Conservation (phyloP, 2,113 vertebrate species). For the Halcyon malimbica region DNA sequence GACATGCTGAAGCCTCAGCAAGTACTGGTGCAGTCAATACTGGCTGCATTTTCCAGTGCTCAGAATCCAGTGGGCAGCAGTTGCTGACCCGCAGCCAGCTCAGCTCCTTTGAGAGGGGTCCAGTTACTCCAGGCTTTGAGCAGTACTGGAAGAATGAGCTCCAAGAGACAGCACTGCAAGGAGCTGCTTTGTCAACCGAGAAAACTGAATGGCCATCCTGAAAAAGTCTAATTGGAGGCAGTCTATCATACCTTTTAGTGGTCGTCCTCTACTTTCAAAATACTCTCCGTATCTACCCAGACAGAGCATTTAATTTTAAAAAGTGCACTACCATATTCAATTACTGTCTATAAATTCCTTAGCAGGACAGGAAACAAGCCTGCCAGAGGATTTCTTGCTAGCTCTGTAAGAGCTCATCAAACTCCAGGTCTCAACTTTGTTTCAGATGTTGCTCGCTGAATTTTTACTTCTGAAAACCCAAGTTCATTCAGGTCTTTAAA, state of each 20-base stretch:
- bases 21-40: fast-evolving
- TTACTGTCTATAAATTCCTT: neutral
- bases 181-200: fast-evolving
- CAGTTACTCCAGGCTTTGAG: neutral
- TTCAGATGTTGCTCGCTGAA: fast-evolving
- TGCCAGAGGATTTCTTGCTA: neutral
- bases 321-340: neutral
- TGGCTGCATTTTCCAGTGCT: neutral
- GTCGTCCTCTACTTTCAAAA: neutral
- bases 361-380: neutral
- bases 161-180: fast-evolving
- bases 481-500: neutral
- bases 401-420: neutral
- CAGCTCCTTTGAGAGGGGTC: neutral
- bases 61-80: neutral
- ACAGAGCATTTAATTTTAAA: neutral
- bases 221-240: neutral
- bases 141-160: neutral
- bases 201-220: neutral
- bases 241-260: neutral
- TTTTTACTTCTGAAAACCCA: neutral
- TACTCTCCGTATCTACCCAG: neutral
- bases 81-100: neutral
- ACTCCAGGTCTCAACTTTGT: neutral
- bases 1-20: neutral